These are phyloP conservation scores for Dendrolimus pini DNA, from an alignment of 2,888 invertebrate species.

Conservation along the genomic window DNA sequence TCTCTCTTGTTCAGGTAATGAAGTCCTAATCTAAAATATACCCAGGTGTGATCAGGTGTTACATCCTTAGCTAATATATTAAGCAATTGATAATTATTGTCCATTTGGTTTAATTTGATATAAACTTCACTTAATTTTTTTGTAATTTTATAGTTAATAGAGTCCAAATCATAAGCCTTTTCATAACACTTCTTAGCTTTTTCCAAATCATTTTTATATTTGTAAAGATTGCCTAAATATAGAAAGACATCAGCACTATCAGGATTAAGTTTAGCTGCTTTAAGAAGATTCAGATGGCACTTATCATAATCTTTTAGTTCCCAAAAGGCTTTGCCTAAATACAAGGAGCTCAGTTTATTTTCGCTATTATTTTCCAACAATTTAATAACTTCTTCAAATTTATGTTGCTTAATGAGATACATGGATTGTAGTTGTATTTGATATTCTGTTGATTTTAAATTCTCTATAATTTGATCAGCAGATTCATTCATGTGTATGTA, in stretches of 20 bases:
- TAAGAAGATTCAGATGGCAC: conserved; percentile 79
- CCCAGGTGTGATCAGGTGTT: conserved; percentile 80
- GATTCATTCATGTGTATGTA: conserved; percentile 47
- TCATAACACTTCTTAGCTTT: conserved; percentile 90
- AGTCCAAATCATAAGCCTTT: conserved; percentile 86
- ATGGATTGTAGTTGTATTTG: conserved; percentile 66
- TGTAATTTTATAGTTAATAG: conserved; percentile 80
- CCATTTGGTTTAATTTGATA: conserved; percentile 79
- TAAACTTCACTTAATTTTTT: conserved; percentile 86
- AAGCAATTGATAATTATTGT: conserved; percentile 79
- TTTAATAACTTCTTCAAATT: conserved; percentile 72
- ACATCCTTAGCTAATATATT: conserved; percentile 62
- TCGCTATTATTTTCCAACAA: conserved; percentile 62
- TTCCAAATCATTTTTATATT: conserved; percentile 77
- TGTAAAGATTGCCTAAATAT: conserved; percentile 84
- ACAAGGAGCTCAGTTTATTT: conserved; percentile 70
- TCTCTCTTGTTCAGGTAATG: conserved; percentile 85
- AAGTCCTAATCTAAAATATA: conserved; percentile 89
- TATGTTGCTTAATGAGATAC: conserved; percentile 61
- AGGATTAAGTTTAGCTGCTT: conserved; percentile 84
- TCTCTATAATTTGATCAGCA: conserved; percentile 36
- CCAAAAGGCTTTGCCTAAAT: conserved; percentile 79
- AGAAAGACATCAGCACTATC: conserved; percentile 84
- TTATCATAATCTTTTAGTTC: conserved; percentile 75
- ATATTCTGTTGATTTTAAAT: conserved; percentile 38